A percentile compares a stretch with the other conserved stretches of the same genome.
These are phyloP conservation scores for Proisotoma minuta DNA, from an alignment of 2,888 invertebrate species.

Conservation along the genomic window DNA sequence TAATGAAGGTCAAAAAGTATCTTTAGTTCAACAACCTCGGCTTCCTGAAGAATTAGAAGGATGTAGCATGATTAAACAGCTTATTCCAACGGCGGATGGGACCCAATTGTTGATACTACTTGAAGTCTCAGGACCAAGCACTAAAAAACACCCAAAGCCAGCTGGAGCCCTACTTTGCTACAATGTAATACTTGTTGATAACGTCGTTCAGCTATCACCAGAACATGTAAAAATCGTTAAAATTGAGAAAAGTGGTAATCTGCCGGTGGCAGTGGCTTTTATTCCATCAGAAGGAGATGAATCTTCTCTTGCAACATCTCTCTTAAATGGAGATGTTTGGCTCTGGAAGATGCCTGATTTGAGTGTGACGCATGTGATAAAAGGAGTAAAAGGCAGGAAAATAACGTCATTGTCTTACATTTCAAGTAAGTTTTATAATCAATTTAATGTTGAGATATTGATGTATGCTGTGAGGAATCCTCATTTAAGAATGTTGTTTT, in stretches of 20 bases:
- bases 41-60: slow-evolving; percentile 37
- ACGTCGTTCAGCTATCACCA: slow-evolving; percentile 57
- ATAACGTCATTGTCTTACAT: slow-evolving; percentile 65
- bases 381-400: slow-evolving; percentile 21
- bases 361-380: slow-evolving; percentile 20
- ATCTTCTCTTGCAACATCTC: slow-evolving; percentile 45
- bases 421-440: slow-evolving; percentile 59
- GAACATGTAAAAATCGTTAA: slow-evolving; percentile 61
- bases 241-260: slow-evolving; percentile 59
- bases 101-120: slow-evolving; percentile 17
- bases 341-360: slow-evolving; percentile 32
- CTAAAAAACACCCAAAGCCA: slow-evolving; percentile 11
- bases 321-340: slow-evolving; percentile 30
- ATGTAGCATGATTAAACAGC: slow-evolving; percentile 25
- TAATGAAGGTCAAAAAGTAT: slow-evolving; percentile 19
- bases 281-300: slow-evolving; percentile 58
- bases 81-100: slow-evolving; percentile 38
- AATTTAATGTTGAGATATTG: not conserved
- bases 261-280: slow-evolving; percentile 66
- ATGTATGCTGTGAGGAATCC: slow-evolving; percentile 7
- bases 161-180: slow-evolving; percentile 57
- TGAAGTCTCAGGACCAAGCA: slow-evolving; percentile 3
- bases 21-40: slow-evolving; percentile 33
- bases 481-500: slow-evolving; percentile 12
- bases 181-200: slow-evolving; percentile 55